Base-by-base conservation (phyloP, 2,797 vertebrate species). In the Apogon talboti region DNA sequence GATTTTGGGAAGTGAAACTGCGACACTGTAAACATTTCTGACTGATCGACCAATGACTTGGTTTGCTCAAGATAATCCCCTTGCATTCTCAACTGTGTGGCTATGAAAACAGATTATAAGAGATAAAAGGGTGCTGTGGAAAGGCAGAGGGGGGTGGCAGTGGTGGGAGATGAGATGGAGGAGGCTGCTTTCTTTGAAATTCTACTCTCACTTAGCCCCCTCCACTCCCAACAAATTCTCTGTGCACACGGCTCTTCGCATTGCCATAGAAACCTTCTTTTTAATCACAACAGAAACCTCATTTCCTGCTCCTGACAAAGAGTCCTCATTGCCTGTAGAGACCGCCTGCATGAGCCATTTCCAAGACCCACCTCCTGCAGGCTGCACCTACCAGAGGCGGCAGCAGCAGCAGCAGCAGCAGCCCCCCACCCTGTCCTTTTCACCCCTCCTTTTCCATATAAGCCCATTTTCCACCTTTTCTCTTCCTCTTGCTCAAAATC, bases 231-330 rank as follows among this genome's bases (percentile, higher is more conserved):
- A 55, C 82, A 69, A 81, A 88, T 83, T 85, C 71, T 84, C 68
- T 89, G 79, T 93, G 93, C 91, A 81, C 91, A 92, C 91, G 92
- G 90, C 89, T 73, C 91, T 75, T 78, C 56, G 58, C 76, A 91
- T 94, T 86, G 74, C 93, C 92, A 92, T 92, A 89, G 91, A 91
- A 93, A 94, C 91, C 63, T 85, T 83, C 87, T 75, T 88, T 93
- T 93, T 93, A 90, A 92, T 93, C 91, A 92, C 90, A 91, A 89
- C 88, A 90, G 82, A 92, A 92, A 92, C 86, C 91, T 92, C 82
- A 90, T 93, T 94, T 93, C 92, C 91, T 93, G 84, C 85, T 85
- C 83, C 84, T 86, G 81, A 92, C 91, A 92, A 93, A 87, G 88
- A 89, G 87, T 83, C 83, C 75, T 88, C 80, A 83, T 85, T 89